These are phyloP conservation scores for Lysandra bellargus DNA, from an alignment of 2,888 invertebrate genomes.

Conservation along the genomic window DNA sequence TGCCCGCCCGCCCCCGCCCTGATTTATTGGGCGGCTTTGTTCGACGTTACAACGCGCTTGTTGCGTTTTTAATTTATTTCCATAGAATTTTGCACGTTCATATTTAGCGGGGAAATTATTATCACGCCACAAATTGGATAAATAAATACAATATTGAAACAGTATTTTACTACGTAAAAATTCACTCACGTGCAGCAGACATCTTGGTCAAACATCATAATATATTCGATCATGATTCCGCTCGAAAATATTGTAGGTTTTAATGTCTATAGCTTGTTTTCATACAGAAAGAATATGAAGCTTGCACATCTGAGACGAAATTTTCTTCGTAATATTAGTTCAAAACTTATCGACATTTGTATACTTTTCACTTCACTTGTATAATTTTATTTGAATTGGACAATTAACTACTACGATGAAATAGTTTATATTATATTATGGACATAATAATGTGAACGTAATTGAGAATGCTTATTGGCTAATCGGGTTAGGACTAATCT, in stretches of 20 bases:
- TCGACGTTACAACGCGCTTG: constrained; percentile 79
- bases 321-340: constrained; percentile 1
- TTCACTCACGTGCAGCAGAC: too few relatives aligned
- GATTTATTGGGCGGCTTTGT: constrained; percentile 79
- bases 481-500: neutral
- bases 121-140: constrained; percentile 29
- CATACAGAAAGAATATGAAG: neutral
- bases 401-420: too few relatives aligned
- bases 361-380: neutral
- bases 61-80: constrained; percentile 81
- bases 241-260: too few relatives aligned
- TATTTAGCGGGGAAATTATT: constrained; percentile 67
- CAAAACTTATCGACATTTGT: neutral
- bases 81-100: constrained; percentile 69
- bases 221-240: too few relatives aligned
- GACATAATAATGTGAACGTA: neutral
- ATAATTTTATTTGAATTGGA: too few relatives aligned
- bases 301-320: constrained; percentile 10
- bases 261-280: neutral
- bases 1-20: constrained; percentile 56
- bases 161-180: neutral
- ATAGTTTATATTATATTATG: neutral
- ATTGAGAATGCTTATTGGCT: neutral
- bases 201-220: too few relatives aligned
- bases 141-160: neutral